These are phyloP conservation scores for Callipepla californica DNA, from an alignment of 2,113 vertebrate species.

Conservation along the genomic window DNA sequence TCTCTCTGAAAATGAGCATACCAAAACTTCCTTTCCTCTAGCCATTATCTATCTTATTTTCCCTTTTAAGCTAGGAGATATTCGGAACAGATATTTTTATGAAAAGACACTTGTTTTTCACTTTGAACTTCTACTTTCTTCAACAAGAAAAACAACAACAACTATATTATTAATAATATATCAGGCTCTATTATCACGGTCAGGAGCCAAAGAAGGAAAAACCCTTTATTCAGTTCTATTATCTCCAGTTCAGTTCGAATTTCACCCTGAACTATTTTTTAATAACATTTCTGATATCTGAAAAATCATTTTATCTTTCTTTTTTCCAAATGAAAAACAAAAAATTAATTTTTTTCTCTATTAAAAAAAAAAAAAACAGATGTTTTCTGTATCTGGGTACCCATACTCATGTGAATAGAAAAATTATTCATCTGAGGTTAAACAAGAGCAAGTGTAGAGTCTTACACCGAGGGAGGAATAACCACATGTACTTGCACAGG, in stretches of 20 bases:
- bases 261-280: not conserved
- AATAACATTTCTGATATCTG: not conserved
- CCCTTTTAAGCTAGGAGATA: not conserved
- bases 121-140: not conserved
- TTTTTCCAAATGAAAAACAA: not conserved
- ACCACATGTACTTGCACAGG: no score
- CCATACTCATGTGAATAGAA: not conserved
- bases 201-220: not conserved
- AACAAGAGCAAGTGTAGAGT: no score
- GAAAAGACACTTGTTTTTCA: not conserved
- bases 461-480: no score
- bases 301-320: not conserved
- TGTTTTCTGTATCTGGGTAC: not conserved
- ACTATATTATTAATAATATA: not conserved
- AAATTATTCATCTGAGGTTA: not conserved
- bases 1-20: not conserved
- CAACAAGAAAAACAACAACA: not conserved
- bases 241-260: not conserved
- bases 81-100: not conserved
- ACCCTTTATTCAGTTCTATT: not conserved
- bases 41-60: not conserved
- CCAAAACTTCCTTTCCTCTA: not conserved
- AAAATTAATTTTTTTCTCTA: accelerated
- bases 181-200: not conserved
- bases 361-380: not conserved